These are phyloP conservation scores for Myotis davidii DNA, from an alignment of 2,113 vertebrate species.

Conservation along the genomic window DNA sequence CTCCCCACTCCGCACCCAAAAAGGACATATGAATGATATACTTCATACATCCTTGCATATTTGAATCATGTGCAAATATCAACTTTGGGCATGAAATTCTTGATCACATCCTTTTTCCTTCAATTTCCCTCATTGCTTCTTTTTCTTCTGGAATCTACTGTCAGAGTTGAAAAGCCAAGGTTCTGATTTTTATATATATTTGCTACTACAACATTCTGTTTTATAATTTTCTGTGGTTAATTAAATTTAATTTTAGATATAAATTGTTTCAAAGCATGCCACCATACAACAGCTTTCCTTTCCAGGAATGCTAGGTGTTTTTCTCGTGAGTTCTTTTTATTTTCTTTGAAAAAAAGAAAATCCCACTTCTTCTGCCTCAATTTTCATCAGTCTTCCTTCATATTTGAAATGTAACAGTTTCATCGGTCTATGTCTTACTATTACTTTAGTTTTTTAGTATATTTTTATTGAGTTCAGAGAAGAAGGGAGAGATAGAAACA, in stretches of 20 bases:
- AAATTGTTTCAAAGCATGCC: neutral
- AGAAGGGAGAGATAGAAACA: too few species aligned
- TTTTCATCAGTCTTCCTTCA: neutral
- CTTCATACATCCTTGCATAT: neutral
- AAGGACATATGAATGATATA: neutral
- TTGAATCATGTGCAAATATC: neutral
- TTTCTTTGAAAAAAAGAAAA: conserved; percentile 14
- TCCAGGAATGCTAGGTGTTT: neutral
- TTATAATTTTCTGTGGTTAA: neutral
- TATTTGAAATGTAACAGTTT: neutral
- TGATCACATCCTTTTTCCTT: neutral
- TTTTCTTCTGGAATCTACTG: neutral
- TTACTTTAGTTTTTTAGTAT: neutral
- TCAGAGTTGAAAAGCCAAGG: neutral
- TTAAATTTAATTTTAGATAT: conserved; percentile 32
- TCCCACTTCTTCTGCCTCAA: neutral
- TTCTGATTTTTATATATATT: neutral
- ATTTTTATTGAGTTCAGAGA: too few species aligned
- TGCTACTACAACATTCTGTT: neutral
- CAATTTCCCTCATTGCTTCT: neutral
- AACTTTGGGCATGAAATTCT: neutral
- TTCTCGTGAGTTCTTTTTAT: neutral
- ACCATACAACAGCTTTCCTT: neutral
- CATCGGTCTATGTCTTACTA: neutral
- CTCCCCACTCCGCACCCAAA: neutral